A percentile compares a stretch with the other conserved stretches of the same genome.
These are phyloP conservation scores for Yponomeuta cagnagella DNA, from an alignment of 2,888 invertebrate species.

Conservation along the genomic window DNA sequence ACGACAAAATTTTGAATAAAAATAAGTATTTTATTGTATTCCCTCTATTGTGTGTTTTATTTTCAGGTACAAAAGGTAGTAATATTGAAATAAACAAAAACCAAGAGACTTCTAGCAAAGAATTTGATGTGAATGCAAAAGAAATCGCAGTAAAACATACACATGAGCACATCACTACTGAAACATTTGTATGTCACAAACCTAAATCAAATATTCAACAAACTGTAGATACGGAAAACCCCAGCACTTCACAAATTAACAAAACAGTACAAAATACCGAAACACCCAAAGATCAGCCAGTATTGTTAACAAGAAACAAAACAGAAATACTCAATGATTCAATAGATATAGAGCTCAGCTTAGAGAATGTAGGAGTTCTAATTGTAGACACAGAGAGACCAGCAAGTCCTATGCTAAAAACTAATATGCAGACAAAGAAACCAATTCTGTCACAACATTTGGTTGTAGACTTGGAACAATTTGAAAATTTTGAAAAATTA, in stretches of 20 bases:
- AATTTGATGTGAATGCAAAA: no score
- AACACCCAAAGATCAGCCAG: neutral
- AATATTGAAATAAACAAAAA: no score
- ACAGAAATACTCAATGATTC: conserved; percentile 14
- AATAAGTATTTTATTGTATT: no score
- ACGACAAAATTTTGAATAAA: no score
- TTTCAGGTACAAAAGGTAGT: no score
- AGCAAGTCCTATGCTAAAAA: conserved; percentile 41
- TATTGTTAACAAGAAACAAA: neutral
- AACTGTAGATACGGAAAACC: conserved; percentile 16
- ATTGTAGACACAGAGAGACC: conserved; percentile 25
- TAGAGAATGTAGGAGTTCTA: conserved; percentile 3
- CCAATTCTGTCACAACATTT: conserved; percentile 30
- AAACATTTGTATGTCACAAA: conserved; percentile 9
- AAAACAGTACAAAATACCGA: conserved; percentile 6
- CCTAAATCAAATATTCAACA: conserved; percentile 11
- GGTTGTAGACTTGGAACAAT: conserved; percentile 42
- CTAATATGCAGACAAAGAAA: conserved; percentile 18
- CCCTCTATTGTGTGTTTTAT: no score
- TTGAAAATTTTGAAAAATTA: conserved; percentile 56
- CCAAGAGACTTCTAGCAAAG: no score
- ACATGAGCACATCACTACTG: neutral
- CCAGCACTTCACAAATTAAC: conserved; percentile 15
- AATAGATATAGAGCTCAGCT: conserved; percentile 13
- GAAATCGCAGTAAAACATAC: no score